Base-by-base conservation (phyloP, 2,797 vertebrate genomes). In the Sebastes goodei region DNA sequence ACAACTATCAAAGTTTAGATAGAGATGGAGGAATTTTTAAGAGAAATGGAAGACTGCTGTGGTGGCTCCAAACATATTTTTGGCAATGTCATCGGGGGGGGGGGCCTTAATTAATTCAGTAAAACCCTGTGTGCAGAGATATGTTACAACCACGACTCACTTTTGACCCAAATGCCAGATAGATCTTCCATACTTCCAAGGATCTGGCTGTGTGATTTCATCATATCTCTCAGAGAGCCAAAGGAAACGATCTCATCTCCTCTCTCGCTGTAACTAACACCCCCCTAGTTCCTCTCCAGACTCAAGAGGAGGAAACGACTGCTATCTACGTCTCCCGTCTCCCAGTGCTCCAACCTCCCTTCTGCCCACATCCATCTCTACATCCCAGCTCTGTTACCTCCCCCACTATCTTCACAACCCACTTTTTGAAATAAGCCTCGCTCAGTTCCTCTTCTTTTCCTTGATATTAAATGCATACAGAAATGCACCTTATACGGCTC, bases 291-390 rank as follows among this genome's bases (percentile, higher is more conserved):
- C 49, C 32, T 67, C 75, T 77, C 42, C 59, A 71, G 57, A 76
- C 72, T 78, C 76, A 2, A 46, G 76, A 80, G 78, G 76, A 85
- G 78, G 80, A 88, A 14, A 21, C 15, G 5, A 65, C 78, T 85
- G 71, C 57, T 74, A 78, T 87, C 61, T 79, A 73, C 74, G 64
- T 61, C 78, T 56, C 33, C 56, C 12, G 11, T 74, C 76, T 90
- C 90, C 85, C 76, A 30, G 57, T 0, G 71, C 83, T 88, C 82
- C 70, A 32, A 6, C 78, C 71, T 87, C 74, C 33, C 12, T 56
- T 56, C 86, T 84, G 80, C 83, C 83, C 71, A 76, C 83, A 55
- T 79, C 65, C 75, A 80, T 85, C 73, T 71, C 68, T 21, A 6
- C 80, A 12, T 72, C 66, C 56, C 77, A 56, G 46, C 73, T 72